These are phyloP conservation scores for Shargacucullia verbasci DNA, from an alignment of 2,888 invertebrate species.

Conservation along the genomic window DNA sequence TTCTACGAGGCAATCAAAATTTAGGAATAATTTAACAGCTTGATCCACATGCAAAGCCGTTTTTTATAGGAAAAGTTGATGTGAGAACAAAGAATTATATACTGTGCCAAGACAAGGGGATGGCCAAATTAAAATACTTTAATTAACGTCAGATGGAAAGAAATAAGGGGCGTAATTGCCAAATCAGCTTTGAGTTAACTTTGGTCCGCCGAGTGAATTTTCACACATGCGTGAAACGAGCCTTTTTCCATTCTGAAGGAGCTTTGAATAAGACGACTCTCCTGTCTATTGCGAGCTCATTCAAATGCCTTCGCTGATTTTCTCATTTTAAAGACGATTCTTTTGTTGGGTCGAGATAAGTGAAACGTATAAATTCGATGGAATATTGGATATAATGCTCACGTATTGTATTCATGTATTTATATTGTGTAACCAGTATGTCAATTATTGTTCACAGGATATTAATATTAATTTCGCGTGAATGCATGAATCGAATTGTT, in stretches of 20 bases:
- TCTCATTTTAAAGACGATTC: conserved; percentile 64
- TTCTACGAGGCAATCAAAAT: conserved; percentile 84
- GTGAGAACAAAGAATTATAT: conserved; percentile 73
- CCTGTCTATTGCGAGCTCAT: conserved; percentile 65
- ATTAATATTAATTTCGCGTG: conserved; percentile 52
- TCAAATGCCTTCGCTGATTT: conserved; percentile 69
- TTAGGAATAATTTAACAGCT: conserved; percentile 79
- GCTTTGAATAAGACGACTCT: conserved; percentile 58
- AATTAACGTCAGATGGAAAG: conserved; percentile 73
- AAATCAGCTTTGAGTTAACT: conserved; percentile 72
- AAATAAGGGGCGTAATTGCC: conserved; percentile 65
- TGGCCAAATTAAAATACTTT: conserved; percentile 75
- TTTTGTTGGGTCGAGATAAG: conserved; percentile 43
- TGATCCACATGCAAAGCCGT: conserved; percentile 78
- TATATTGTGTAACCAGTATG: conserved; percentile 31
- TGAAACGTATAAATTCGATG: conserved; percentile 17
- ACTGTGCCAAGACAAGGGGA: conserved; percentile 61
- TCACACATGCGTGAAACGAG: conserved; percentile 73
- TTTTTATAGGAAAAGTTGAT: conserved; percentile 70
- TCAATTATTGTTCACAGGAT: conserved; percentile 42
- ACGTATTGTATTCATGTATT: conserved; percentile 36
- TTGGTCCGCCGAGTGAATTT: conserved; percentile 62
- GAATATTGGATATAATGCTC: conserved; percentile 19
- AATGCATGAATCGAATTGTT: conserved; percentile 25
- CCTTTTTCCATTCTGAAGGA: conserved; percentile 67